Evolutionary conservation across 2,888 invertebrate species (phyloP).

Genomic region (Oscheius sp.): DNA sequence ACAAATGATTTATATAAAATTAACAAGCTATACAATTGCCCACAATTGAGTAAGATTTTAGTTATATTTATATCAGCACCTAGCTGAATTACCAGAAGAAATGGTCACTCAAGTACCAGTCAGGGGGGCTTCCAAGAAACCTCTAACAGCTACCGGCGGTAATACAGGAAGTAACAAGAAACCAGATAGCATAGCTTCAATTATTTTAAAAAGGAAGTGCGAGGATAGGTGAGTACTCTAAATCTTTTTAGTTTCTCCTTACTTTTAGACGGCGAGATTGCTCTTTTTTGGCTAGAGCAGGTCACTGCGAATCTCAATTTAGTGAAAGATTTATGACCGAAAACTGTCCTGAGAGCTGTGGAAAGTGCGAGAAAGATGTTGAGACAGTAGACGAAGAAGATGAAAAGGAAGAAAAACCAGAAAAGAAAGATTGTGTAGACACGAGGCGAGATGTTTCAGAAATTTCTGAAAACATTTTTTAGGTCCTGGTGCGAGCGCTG

Average conservation of each 20-base stretch:
- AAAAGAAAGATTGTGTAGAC: slow-evolving; percentile 41
- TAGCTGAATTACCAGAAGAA: slow-evolving; percentile 24
- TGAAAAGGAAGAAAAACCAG: slow-evolving; percentile 23
- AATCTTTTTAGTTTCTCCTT: not conserved
- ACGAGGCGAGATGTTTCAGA: slow-evolving; percentile 26
- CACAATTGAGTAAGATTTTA: slow-evolving; percentile 30
- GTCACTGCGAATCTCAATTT: slow-evolving; percentile 65
- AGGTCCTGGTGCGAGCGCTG: slow-evolving; percentile 66
- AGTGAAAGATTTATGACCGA: slow-evolving; percentile 64
- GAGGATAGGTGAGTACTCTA: slow-evolving; percentile 38
- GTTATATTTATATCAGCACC: not conserved
- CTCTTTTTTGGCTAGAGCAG: slow-evolving; percentile 57
- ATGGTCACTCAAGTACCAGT: slow-evolving; percentile 9
- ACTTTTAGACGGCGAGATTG: slow-evolving; percentile 59
- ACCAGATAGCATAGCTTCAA: slow-evolving; percentile 23
- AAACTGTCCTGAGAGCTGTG: slow-evolving; percentile 64
- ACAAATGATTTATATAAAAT: slow-evolving; percentile 69
- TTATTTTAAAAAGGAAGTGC: slow-evolving; percentile 40
- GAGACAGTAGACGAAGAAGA: slow-evolving; percentile 9
- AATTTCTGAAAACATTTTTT: not conserved
- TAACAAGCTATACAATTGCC: slow-evolving; percentile 70
- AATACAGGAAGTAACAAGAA: slow-evolving; percentile 36
- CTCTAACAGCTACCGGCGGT: slow-evolving; percentile 17
- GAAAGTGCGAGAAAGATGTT: slow-evolving; percentile 44
- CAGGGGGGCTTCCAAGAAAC: slow-evolving; percentile 43